A percentile compares a stretch with the other conserved stretches of the same genome.
Conservation (phyloP, 2,113 vertebrate species). For the Shinisaurus crocodilurus region DNA sequence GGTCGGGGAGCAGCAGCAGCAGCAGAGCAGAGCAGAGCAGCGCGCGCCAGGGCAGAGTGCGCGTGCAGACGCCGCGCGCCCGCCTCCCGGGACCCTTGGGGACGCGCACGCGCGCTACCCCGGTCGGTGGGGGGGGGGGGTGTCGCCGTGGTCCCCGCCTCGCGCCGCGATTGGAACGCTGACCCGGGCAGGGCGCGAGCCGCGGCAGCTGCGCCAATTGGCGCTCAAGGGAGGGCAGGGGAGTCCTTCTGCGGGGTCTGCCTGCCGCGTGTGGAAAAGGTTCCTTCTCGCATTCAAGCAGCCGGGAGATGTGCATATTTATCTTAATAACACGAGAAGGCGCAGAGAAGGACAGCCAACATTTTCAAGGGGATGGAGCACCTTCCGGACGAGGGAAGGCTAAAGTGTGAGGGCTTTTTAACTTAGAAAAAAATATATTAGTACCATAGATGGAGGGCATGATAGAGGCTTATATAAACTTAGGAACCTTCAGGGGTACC, state of each 20-base stretch:
- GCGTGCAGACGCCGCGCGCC: background rate
- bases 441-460: no score
- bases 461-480: background rate
- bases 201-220: slow-evolving; percentile 20
- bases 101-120: slow-evolving; percentile 15
- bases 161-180: background rate
- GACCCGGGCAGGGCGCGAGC: background rate
- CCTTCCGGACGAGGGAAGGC: background rate
- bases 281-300: background rate
- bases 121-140: slow-evolving; percentile 13
- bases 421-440: background rate
- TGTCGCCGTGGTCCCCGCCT: background rate
- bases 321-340: background rate
- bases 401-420: background rate
- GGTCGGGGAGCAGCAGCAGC: slow-evolving; percentile 28
- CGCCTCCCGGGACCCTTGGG: background rate
- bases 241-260: background rate
- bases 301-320: background rate
- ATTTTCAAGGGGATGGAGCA: background rate
- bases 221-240: background rate
- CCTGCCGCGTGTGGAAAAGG: background rate
- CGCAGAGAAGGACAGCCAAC: background rate
- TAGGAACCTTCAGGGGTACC: no score
- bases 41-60: background rate
- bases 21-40: background rate